Conservation (phyloP, 30 jellyfish, hydroid and myxozoan genomes). For the Hydra vulgaris region DNA sequence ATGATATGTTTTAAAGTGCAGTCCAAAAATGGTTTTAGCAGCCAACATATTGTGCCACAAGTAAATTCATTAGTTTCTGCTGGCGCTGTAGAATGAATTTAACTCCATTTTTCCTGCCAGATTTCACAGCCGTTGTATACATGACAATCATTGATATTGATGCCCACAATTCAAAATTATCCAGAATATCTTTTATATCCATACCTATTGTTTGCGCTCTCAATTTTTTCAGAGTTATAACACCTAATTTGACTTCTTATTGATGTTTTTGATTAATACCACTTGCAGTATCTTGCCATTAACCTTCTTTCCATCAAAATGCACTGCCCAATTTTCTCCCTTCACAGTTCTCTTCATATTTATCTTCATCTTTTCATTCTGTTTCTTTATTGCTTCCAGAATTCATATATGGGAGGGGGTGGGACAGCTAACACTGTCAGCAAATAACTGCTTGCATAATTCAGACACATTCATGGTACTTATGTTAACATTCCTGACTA, state of each 20-base stretch:
- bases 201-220: neutral
- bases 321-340: neutral
- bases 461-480: neutral
- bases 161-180: neutral
- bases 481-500: neutral
- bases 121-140: neutral
- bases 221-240: neutral
- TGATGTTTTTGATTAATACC: neutral
- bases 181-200: neutral
- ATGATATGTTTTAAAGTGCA: neutral
- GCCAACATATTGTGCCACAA: neutral
- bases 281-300: neutral
- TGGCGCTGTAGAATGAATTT: neutral
- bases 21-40: neutral
- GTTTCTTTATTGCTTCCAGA: neutral
- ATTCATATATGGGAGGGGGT: neutral
- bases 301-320: neutral
- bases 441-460: neutral
- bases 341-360: neutral
- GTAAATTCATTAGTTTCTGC: neutral
- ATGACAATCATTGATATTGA: neutral
- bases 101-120: neutral
- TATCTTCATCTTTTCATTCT: neutral
- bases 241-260: neutral
- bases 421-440: neutral